Base-by-base conservation (phyloP, 53 echinoderm and acorn worm species). In the Astropecten irregularis region DNA sequence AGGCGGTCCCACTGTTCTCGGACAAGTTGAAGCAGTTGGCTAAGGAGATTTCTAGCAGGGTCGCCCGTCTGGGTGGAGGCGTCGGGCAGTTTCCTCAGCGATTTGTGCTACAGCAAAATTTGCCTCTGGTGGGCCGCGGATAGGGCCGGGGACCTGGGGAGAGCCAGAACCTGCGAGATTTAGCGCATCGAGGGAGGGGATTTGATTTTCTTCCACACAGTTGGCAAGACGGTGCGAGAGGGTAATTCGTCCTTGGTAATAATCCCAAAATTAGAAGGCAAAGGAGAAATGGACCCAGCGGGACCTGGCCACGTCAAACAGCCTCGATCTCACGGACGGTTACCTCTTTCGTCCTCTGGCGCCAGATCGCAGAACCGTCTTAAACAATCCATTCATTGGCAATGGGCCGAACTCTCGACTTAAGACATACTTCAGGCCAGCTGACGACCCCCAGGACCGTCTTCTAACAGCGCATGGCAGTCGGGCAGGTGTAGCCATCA, bases 191-290 rank as follows among this genome's bases (percentile, higher is more conserved):
- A 77, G 7, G 27, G 60, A 14, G 46, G 58, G 10, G 79, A 60
- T 28, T 25, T 77, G 4, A 9, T 77, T 3, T 77, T 77, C 42
- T 60, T 60, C 22, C 61, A 77, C 27, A 77, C 79, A 13, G 22
- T 77, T 42, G 79, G 59, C 60, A 77, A 77, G 60, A 77, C 79
- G 3, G 47, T 69, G 1, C 6, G 69, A 26, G 69, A 69, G 46
- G 47, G 28, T 2, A 47, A 46, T 11, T 69, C 46, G 25, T 3
- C 69, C 5, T 14, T 42, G 26, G 3, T 69, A 1, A 26, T 69
- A n/a, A 69, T 65, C 26, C 66, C 66, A 5, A 34, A 65, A n/a
- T 38, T 65, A n/a, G 66, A 33, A 9, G 39, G 20, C 3, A 35
- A 46, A 47, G 69, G 47, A 59, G 46, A 47, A 8, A 69, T 69